Evolutionary conservation across 2,797 vertebrate genomes (phyloP).

Genomic region (Sebastes taczanowskii): DNA sequence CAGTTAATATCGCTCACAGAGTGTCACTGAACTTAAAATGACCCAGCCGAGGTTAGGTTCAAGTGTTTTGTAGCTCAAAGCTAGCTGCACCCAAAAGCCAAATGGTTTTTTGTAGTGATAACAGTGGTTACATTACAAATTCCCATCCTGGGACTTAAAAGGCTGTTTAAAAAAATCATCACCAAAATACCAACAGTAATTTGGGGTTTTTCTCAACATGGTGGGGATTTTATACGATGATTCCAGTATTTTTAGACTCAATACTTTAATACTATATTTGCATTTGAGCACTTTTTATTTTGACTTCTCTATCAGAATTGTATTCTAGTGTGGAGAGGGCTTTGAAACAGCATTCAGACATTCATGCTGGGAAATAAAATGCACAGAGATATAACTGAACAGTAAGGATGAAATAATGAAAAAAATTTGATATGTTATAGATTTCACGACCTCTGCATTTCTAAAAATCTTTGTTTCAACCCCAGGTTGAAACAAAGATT

Average conservation of each 20-base stretch:
- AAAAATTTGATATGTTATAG: fast-evolving
- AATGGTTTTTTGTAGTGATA: not conserved
- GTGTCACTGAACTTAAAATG: not conserved
- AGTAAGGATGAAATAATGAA: not conserved
- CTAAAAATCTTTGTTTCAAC: not conserved
- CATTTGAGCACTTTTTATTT: not conserved
- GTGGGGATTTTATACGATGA: fast-evolving
- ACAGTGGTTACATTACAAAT: not conserved
- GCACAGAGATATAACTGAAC: not conserved
- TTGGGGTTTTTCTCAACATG: not conserved
- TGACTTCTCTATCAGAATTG: not conserved
- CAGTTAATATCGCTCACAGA: not conserved
- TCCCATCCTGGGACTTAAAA: not conserved
- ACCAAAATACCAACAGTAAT: not conserved
- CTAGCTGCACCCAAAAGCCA: not conserved
- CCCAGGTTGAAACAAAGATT: not conserved
- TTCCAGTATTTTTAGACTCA: not conserved
- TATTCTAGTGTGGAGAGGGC: not conserved
- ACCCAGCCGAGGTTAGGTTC: not conserved
- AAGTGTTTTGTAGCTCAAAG: not conserved
- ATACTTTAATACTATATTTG: not conserved
- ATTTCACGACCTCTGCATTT: not conserved
- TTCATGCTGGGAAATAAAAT: too few species aligned
- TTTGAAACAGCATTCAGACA: not conserved
- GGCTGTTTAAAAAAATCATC: not conserved